A percentile compares a stretch with the other conserved stretches of the same genome.
Conservation (phyloP, 2,888 invertebrate genomes). For the Cantharis rufa region DNA sequence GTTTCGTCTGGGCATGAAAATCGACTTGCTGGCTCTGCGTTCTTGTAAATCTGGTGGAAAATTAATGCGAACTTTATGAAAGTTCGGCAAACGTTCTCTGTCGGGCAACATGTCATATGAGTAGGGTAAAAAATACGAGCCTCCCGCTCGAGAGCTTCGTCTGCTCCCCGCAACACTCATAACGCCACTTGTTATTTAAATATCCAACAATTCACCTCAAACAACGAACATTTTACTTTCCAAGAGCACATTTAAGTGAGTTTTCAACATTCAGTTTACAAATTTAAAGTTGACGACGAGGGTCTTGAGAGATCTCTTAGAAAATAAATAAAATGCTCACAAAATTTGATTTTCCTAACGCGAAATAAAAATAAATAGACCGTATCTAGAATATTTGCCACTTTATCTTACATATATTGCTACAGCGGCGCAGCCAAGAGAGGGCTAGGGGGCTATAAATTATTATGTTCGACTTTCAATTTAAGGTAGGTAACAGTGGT, state of each 20-base stretch:
- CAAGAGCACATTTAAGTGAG: not conserved
- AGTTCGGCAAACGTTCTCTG: conserved; percentile 44
- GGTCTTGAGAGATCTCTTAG: not conserved
- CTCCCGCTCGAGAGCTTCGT: conserved; percentile 42
- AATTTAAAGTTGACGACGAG: not conserved
- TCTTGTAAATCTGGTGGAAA: conserved; percentile 65
- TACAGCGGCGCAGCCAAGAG: no score
- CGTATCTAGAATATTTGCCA: no score
- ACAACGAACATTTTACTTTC: not conserved
- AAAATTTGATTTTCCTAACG: not conserved
- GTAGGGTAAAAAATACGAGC: conserved; percentile 43
- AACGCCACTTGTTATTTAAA: not conserved
- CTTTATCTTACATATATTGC: no score
- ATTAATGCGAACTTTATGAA: conserved; percentile 66
- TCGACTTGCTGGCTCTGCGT: conserved; percentile 53
- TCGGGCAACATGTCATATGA: conserved; percentile 57
- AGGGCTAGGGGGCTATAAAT: no score
- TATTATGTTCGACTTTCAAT: no score
- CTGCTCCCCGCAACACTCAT: conserved; percentile 39
- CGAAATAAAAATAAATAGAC: not conserved
- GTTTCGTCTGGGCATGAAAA: conserved; percentile 57
- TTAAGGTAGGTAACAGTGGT: no score
- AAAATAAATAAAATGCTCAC: not conserved
- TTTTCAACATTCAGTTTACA: not conserved
- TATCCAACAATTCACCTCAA: not conserved